Evolutionary conservation across 1,140 invertebrate species (phyloP).

Genomic region (Lordiphosa collinella): DNA sequence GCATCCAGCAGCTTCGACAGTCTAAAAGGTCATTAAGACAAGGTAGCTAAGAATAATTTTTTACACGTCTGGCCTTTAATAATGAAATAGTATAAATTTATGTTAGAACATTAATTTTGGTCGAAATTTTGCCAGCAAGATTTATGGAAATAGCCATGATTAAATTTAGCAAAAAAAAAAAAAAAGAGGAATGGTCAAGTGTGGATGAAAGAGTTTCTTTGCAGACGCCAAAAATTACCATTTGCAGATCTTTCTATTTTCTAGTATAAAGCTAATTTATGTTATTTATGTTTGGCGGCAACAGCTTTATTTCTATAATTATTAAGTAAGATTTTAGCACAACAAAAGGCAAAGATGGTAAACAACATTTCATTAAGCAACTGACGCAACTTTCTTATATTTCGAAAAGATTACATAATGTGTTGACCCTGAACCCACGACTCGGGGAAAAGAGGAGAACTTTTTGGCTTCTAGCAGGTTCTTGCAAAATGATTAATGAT

Average conservation of each 20-base stretch:
- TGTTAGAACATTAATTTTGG: constrained; percentile 66
- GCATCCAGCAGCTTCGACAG: constrained; percentile 9
- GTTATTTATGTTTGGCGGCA: constrained; percentile 30
- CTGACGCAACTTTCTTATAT: constrained; percentile 33
- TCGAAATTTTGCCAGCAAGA: constrained; percentile 35
- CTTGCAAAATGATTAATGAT: constrained; percentile 16
- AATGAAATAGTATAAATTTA: constrained; percentile 52
- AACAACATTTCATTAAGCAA: constrained; percentile 12
- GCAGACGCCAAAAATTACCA: constrained; percentile 57
- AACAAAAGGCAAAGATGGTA: constrained; percentile 16
- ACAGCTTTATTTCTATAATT: constrained; percentile 59
- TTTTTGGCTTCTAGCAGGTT: neutral
- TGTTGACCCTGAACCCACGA: constrained; percentile 26
- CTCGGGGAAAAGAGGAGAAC: constrained; percentile 3
- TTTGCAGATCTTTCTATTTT: constrained; percentile 60
- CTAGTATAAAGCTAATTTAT: constrained; percentile 44
- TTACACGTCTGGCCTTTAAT: constrained; percentile 40
- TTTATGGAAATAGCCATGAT: constrained; percentile 58
- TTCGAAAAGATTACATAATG: constrained; percentile 19
- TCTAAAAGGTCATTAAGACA: constrained; percentile 66
- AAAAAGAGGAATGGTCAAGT: constrained; percentile 27
- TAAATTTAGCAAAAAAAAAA: constrained; percentile 19
- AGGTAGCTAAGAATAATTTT: constrained; percentile 41
- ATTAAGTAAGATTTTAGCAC: constrained; percentile 38
- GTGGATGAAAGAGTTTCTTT: constrained; percentile 14